Conservation (phyloP, 2,888 invertebrate species). For the Spatulosminthurus flaviceps region DNA sequence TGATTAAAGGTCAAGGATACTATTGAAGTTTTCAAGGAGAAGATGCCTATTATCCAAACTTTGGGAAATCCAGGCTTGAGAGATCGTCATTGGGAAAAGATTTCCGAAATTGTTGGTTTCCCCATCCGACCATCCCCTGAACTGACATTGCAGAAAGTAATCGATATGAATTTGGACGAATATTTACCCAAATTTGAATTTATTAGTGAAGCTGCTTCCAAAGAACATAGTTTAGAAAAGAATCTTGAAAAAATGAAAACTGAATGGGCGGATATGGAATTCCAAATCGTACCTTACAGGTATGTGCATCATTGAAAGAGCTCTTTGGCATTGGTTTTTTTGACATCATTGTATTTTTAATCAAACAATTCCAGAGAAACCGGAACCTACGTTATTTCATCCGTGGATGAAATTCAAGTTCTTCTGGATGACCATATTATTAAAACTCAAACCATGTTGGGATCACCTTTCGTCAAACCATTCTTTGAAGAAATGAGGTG, state of each 20-base stretch:
- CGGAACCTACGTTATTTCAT: constrained; percentile 87
- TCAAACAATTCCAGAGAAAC: constrained; percentile 81
- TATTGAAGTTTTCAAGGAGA: constrained; percentile 87
- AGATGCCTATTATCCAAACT: constrained; percentile 90
- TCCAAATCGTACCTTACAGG: constrained; percentile 79
- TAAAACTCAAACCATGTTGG: constrained; percentile 97
- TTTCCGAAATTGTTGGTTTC: constrained; percentile 94
- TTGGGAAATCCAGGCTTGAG: constrained; percentile 95
- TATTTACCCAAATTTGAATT: constrained; percentile 88
- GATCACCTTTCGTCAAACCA: constrained; percentile 95
- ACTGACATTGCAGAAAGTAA: constrained; percentile 82
- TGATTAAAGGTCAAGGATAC: constrained; percentile 71
- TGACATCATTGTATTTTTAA: too few species aligned
- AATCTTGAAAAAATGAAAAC: constrained; percentile 85
- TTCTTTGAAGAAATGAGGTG: constrained; percentile 78
- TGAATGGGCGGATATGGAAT: constrained; percentile 87
- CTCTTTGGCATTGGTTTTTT: not conserved
- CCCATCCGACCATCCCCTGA: constrained; percentile 82
- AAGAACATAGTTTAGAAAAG: constrained; percentile 92
- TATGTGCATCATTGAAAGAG: constrained; percentile 61
- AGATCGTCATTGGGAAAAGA: constrained; percentile 90
- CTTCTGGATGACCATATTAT: constrained; percentile 94
- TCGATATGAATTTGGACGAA: constrained; percentile 87
- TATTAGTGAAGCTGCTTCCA: constrained; percentile 94
- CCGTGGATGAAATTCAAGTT: constrained; percentile 93